phyloP scores from a whole-genome alignment of 2,888 invertebrate species.

The Tigriopus californicus region DNA sequence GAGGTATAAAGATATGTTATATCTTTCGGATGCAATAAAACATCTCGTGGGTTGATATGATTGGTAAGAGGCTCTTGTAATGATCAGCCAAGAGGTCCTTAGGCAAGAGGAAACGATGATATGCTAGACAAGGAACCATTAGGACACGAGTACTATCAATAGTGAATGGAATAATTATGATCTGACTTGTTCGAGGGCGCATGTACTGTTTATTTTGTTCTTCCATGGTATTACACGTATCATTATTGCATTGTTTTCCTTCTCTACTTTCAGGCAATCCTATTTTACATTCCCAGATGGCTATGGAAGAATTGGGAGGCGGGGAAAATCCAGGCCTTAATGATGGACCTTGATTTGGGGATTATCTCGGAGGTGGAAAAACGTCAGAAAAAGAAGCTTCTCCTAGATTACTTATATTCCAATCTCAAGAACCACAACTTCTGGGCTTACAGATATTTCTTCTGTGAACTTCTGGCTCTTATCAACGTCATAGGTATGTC shows the following conservation, averaged over 20 bases:
- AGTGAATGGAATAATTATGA: too few species aligned
- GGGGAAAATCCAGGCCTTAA: slow-evolving; percentile 80
- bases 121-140: background rate
- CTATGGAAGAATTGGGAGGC: slow-evolving; percentile 94
- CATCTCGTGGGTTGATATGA: too few species aligned
- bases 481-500: slow-evolving; percentile 58
- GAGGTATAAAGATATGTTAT: too few species aligned
- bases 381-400: slow-evolving; percentile 81
- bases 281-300: slow-evolving; percentile 87
- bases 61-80: too few species aligned
- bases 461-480: slow-evolving; percentile 71
- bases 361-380: slow-evolving; percentile 82
- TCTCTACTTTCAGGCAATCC: slow-evolving; percentile 53
- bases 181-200: too few species aligned
- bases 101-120: too few species aligned
- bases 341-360: slow-evolving; percentile 88
- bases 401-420: slow-evolving; percentile 80
- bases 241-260: background rate
- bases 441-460: slow-evolving; percentile 87
- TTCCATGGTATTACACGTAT: background rate
- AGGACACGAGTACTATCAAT: background rate
- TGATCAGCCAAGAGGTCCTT: too few species aligned
- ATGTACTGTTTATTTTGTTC: too few species aligned
- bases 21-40: too few species aligned
- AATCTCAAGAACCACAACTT: slow-evolving; percentile 79